Base-by-base conservation (phyloP, 1,140 invertebrate species). In the Wasmannia auropunctata region DNA sequence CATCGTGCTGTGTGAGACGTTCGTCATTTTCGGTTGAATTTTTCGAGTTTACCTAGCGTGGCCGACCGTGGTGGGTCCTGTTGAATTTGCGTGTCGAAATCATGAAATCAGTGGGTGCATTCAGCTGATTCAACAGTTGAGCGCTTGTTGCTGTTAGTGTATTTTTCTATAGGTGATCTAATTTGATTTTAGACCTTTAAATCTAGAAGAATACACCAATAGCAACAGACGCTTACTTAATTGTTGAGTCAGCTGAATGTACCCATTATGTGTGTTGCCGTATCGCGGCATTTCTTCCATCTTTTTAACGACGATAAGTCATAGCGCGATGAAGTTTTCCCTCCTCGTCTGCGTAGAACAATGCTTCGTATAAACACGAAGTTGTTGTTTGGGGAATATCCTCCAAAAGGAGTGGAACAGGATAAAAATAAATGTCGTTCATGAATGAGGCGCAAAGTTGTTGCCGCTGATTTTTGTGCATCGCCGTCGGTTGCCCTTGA, bases 311-410 rank as follows among this genome's bases (percentile, higher is more conserved):
- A 25, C 7, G 14, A 7, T 14, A n/a, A 46, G 31, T 51, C 43
- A 19, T 16, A 40, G 3, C 62, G 70, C 62, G 63, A 75, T 0
- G 1, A 34, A 79, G 19, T 54, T 67, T 79, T 83, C 58, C 54
- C 83, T 79, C 46, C 65, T 74, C 58, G 65, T 51, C 51, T 60
- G 40, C 40, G 22, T 5, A 11, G 46, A 74, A 60, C 19, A 28
- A 90, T 89, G 8, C n/a, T 87, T 74, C 60, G 74, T 85, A 79
- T 92, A 92, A 92, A 93, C 87, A 92, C 80, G 86, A 87, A 56
- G 37, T 92, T 92, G 90, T 90, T 91, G 91, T 90, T 92, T 91
- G 83, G 87, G 69, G 84, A 91, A 92, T 92, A 92, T 92, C 81
- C 87, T 11, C 88, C 76, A 63, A 4, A 22, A 31, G 16, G 25